Evolutionary conservation across 2,888 invertebrate genomes (phyloP).

Genomic region (Meta bourneti): DNA sequence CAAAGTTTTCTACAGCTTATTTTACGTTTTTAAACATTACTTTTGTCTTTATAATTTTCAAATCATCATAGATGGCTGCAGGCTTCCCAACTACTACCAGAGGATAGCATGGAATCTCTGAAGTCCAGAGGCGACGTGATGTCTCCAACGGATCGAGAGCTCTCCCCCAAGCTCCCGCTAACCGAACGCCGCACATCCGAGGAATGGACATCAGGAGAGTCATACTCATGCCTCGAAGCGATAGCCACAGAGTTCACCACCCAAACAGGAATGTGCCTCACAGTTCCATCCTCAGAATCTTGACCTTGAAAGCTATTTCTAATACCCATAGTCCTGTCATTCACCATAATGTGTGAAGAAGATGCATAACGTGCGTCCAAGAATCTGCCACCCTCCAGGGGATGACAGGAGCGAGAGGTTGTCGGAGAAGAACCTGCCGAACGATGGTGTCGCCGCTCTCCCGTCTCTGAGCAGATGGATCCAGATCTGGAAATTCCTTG

Average conservation of each 20-base stretch:
- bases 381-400: slow-evolving; percentile 33
- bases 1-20: slow-evolving; percentile 6
- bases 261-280: slow-evolving; percentile 73
- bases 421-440: slow-evolving; percentile 71
- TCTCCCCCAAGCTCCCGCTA: slow-evolving; percentile 53
- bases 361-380: slow-evolving; percentile 55
- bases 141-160: slow-evolving; percentile 67
- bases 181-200: slow-evolving; percentile 43
- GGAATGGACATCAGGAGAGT: slow-evolving; percentile 46
- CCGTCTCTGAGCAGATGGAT: slow-evolving; percentile 77
- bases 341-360: slow-evolving; percentile 49
- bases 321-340: slow-evolving; percentile 48
- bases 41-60: not conserved
- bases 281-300: slow-evolving; percentile 40
- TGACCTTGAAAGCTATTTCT: slow-evolving; percentile 27
- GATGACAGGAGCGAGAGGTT: slow-evolving; percentile 32
- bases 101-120: slow-evolving; percentile 72
- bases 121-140: slow-evolving; percentile 72
- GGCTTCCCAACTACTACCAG: slow-evolving; percentile 74
- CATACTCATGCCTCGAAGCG: slow-evolving; percentile 60
- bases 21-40: slow-evolving; percentile 38
- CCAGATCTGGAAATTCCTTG: slow-evolving; percentile 73
- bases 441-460: slow-evolving; percentile 72
- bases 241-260: slow-evolving; percentile 67
- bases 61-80: slow-evolving; percentile 74